Evolutionary conservation across 2,888 invertebrate species (phyloP), one percentile per base, ranked within the genome.

Genomic region (Timema cristinae): DNA sequence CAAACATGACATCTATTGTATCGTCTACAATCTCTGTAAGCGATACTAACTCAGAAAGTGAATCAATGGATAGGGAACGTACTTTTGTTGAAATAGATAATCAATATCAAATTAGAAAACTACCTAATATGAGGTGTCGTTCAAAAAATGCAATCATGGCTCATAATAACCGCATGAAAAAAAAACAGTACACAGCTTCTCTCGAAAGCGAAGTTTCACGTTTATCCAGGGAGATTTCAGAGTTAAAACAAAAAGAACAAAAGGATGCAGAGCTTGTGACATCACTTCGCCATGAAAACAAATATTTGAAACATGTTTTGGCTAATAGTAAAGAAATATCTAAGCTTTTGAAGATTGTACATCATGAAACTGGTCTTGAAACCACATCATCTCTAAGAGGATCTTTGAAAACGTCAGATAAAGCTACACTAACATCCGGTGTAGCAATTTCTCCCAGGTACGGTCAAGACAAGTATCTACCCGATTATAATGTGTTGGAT

Each of bases 71-170:
- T 32, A 32, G 32, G 32, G 32, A 32, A 32, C 32, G 32, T 32
- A 32, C 32, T 32, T 32, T 32, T 32, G 32, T 32, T 32, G 32
- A 32, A 32, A 32, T 32, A 32, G 32, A 32, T 32, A 4, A 32
- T 32, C 32, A 32, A 32, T 32, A 32, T 32, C 32, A 32, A 32
- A 32, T 32, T 32, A 32, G 4, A 32, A 32, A 32, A 32, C 32
- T 32, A 32, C 32, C 32, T 32, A 32, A 32, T 32, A 32, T 32
- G 6, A 81, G 80, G 76, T 84, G 84, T 74, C 81, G 83, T 15
- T 84, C 84, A 11, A 82, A 85, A 75, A 89, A 89, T 79, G 89
- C 89, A 0, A 77, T 88, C 51, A 83, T 88, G 81, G 89, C 89
- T 2, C 81, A 89, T 5, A 87, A 88, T 77, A 89, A 89, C 78